A percentile compares a stretch with the other conserved stretches of the same genome.
phyloP scores from a whole-genome alignment of 2,797 vertebrate species.

The Muscicapa comitata region DNA sequence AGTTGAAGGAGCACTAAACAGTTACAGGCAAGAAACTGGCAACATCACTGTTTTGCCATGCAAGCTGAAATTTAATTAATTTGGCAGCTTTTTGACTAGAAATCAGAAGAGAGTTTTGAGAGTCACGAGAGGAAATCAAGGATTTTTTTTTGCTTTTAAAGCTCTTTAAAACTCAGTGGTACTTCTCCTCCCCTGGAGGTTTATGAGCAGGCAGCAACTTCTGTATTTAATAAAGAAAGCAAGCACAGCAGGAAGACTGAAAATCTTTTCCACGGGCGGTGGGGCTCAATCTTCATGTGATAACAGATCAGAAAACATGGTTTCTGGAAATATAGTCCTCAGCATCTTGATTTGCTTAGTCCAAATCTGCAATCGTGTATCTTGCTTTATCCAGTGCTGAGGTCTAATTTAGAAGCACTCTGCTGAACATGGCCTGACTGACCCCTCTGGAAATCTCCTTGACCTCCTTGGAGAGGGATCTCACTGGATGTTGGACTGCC shows the following conservation, averaged over 20 bases:
- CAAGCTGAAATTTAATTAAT: neutral
- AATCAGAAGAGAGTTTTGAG: conserved; percentile 1
- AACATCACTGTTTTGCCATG: neutral
- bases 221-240: conserved; percentile 12
- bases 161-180: neutral
- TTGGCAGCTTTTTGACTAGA: neutral
- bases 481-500: neutral
- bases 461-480: neutral
- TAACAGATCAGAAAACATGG: neutral
- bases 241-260: neutral
- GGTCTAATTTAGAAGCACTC: neutral
- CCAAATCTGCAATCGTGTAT: neutral
- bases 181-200: neutral
- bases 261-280: neutral
- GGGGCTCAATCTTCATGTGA: neutral
- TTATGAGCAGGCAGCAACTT: neutral
- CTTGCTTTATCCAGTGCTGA: neutral
- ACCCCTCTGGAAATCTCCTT: neutral
- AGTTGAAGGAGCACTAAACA: neutral
- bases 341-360: neutral
- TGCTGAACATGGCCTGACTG: neutral
- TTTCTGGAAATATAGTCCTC: neutral
- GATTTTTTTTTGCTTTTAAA: neutral
- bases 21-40: neutral
- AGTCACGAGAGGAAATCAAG: conserved; percentile 6